Percentiles rank a stretch among this genome's conserved stretches.
These are phyloP conservation scores for Porites cylindrica DNA, from an alignment of 92 coral and sea anemone genomes.

Conservation along the genomic window DNA sequence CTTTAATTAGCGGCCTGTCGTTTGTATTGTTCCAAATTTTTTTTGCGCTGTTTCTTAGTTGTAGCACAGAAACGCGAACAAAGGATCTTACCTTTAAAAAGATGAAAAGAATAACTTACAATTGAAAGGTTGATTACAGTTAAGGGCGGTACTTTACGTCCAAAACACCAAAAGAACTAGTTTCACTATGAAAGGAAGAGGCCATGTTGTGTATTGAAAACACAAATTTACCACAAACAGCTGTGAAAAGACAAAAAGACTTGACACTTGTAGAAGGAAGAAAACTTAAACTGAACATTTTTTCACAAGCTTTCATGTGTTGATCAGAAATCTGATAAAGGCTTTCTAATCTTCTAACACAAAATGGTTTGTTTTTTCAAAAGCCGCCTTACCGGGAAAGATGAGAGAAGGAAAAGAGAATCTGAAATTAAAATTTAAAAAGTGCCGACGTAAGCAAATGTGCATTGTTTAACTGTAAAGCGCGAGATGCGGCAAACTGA, in stretches of 20 bases:
- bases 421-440: not conserved
- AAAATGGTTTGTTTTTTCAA: not conserved
- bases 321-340: not conserved
- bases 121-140: constrained; percentile 28
- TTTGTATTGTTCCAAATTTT: constrained; percentile 7
- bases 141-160: constrained; percentile 28
- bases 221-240: constrained; percentile 16
- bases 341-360: not conserved
- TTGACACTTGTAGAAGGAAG: not conserved
- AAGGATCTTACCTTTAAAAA: not conserved
- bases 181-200: constrained; percentile 24
- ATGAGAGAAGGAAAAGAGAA: not conserved
- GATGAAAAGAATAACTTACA: constrained; percentile 17
- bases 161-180: constrained; percentile 5
- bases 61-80: constrained; percentile 6
- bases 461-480: constrained; percentile 22
- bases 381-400: not conserved
- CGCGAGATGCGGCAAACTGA: not conserved
- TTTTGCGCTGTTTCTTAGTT: not conserved
- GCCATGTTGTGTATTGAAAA: constrained; percentile 10
- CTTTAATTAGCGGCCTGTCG: constrained; percentile 28
- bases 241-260: not conserved
- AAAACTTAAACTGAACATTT: constrained; percentile 4
- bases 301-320: not conserved
- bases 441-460: constrained; percentile 33